These are phyloP conservation scores for Ormia ochracea DNA, from an alignment of 2,888 invertebrate genomes.

Conservation along the genomic window DNA sequence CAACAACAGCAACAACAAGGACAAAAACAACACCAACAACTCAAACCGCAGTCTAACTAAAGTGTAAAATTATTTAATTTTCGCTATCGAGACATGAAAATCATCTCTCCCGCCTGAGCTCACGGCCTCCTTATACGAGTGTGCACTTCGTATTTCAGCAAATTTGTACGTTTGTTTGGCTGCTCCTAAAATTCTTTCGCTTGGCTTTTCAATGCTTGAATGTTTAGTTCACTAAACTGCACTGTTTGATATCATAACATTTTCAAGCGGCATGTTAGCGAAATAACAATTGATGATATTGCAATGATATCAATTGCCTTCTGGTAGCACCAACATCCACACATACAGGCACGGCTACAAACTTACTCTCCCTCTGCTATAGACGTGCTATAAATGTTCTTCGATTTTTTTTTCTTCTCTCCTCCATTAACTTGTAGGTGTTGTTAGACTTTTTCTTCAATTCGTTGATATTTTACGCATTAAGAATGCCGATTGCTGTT, in stretches of 20 bases:
- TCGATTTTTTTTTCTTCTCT: neutral
- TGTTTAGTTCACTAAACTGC: conserved; percentile 55
- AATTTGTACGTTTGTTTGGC: neutral
- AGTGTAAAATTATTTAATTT: conserved; percentile 67
- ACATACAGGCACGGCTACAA: neutral
- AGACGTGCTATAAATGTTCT: conserved; percentile 9
- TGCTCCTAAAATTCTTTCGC: neutral
- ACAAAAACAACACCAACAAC: conserved; percentile 9
- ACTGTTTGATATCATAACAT: conserved; percentile 48
- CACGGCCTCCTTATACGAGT: neutral
- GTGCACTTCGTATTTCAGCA: neutral
- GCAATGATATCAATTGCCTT: conserved; percentile 57
- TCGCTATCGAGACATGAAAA: conserved; percentile 61
- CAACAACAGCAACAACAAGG: neutral
- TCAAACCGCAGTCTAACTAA: conserved; percentile 54
- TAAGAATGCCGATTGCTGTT: conserved; percentile 31
- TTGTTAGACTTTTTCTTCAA: conserved; percentile 12
- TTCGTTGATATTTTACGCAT: conserved; percentile 20
- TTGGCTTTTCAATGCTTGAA: conserved; percentile 16
- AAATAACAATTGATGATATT: conserved; percentile 60
- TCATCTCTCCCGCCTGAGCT: conserved; percentile 19
- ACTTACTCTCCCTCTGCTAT: neutral
- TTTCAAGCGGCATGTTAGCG: conserved; percentile 59
- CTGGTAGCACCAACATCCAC: no score
- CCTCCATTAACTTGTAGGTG: conserved; percentile 53